Evolutionary conservation across 1,140 invertebrate genomes (phyloP).

Genomic region (Platorchestia sp.): DNA sequence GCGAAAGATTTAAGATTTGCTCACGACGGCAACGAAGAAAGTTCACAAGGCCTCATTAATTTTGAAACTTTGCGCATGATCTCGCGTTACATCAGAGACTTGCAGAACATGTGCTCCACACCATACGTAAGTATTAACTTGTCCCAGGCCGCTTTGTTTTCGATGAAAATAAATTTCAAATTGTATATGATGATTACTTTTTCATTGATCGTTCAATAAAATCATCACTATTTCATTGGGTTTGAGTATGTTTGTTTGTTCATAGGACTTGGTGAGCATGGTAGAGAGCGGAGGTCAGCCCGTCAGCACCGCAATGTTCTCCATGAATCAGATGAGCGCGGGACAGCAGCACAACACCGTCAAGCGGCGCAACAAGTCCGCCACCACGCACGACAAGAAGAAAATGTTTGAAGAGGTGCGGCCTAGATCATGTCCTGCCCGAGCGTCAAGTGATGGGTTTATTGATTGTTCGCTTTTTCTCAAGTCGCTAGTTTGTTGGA

Average conservation of each 20-base stretch:
- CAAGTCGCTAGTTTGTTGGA: background rate
- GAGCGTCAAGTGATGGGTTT: background rate
- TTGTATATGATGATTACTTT: background rate
- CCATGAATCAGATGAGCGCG: slow-evolving; percentile 84
- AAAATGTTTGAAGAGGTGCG: slow-evolving; percentile 96
- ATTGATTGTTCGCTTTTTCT: background rate
- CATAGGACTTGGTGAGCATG: slow-evolving; percentile 72
- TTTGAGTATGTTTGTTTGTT: background rate
- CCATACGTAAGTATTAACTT: slow-evolving; percentile 72
- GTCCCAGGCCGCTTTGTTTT: background rate
- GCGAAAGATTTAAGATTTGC: slow-evolving; percentile 99
- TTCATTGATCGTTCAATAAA: background rate
- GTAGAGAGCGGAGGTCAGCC: slow-evolving; percentile 87
- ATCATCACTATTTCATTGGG: background rate
- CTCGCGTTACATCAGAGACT: slow-evolving; percentile 87
- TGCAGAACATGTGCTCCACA: slow-evolving; percentile 93
- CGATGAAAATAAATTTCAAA: too few relatives aligned
- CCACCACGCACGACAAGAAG: slow-evolving; percentile 92
- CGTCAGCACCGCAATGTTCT: slow-evolving; percentile 88
- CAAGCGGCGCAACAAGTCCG: slow-evolving; percentile 90
- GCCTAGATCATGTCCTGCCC: background rate
- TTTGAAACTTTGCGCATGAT: slow-evolving; percentile 99
- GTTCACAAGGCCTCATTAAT: slow-evolving; percentile 93
- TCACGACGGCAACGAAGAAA: slow-evolving; percentile 95
- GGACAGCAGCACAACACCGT: slow-evolving; percentile 79